Conservation (phyloP, 2,888 invertebrate genomes). For the Protonemura montana region DNA sequence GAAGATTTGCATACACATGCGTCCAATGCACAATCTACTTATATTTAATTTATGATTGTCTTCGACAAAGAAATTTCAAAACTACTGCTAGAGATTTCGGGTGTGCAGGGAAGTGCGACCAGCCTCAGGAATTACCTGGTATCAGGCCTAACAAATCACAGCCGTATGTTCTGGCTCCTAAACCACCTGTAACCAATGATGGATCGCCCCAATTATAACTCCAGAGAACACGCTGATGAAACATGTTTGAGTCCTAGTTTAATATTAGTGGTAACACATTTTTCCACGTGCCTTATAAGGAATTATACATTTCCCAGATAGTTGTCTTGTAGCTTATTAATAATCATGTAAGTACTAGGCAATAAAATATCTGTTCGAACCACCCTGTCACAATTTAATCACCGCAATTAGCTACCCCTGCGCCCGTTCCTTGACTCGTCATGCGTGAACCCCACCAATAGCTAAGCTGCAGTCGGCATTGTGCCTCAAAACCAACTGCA, state of each 20-base stretch:
- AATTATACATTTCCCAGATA: conserved; percentile 19
- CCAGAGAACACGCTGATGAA: conserved; percentile 30
- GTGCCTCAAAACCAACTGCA: conserved; percentile 4
- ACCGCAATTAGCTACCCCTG: conserved; percentile 31
- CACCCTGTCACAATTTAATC: conserved; percentile 34
- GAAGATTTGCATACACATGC: neutral
- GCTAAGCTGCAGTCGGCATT: neutral
- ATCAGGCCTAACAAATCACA: conserved; percentile 29
- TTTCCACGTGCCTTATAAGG: neutral
- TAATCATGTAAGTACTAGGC: conserved; percentile 32
- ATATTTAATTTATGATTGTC: neutral
- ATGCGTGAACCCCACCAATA: too few relatives aligned
- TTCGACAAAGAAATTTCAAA: neutral
- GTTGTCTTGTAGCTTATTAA: conserved; percentile 34
- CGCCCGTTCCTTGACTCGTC: neutral
- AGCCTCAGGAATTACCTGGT: neutral
- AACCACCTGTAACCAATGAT: conserved; percentile 24
- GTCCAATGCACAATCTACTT: neutral
- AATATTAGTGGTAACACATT: conserved; percentile 35
- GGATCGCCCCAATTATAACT: conserved; percentile 35
- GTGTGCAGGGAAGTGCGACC: neutral
- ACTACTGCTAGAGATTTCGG: neutral
- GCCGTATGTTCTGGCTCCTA: conserved; percentile 9
- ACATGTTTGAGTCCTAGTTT: conserved; percentile 30
- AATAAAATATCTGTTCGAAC: conserved; percentile 23